Base-by-base conservation (phyloP, 2,113 vertebrate genomes). In the Pelobates fuscus region DNA sequence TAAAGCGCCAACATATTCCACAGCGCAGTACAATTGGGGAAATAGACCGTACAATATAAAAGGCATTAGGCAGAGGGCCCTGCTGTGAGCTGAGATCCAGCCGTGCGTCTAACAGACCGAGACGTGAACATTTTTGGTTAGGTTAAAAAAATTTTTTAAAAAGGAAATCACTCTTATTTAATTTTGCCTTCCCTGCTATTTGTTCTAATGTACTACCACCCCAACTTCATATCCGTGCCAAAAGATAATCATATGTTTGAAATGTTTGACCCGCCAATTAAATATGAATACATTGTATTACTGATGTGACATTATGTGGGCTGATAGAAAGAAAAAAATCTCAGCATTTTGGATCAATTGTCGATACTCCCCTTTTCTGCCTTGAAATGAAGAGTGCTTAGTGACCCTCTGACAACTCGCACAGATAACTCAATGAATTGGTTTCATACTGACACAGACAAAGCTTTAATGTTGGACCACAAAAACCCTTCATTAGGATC, bases 381-480 rank as follows among this genome's bases (percentile, higher is more conserved):
- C 17, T 20, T 64, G 46, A 64, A 65, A 73, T 64, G 37, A 52
- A 25, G 46, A 65, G 60, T 43, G 20, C 61, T 62, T 23, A 59
- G 37, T 30, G 69, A 57, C 15, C 58, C 15, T 63, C 52, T 43
- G n/a, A 65, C 46, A 43, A 67, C 25, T 67, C 63, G 25, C 46
- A 44, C 72, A 61, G 67, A 75, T 60, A 43, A 59, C 55, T 20
- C 41, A 20, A 8, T 43, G 41, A 76, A 76, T 60, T 67, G 55
- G 64, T 52, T n/a, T 25, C 55, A 12, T 43, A 60, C 64, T 52
- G 64, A 14, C 64, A 32, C 54, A 49, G 54, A 76, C 72, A 76
- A 76, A 23, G 72, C 72, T 14, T 3, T 24, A 60, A 49, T 20
- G 25, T 24, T 49, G 26, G 11, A 67, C 63, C 54, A 49, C n/a